Conservation (phyloP, 2,888 invertebrate species). For the Aphodius granarius region DNA sequence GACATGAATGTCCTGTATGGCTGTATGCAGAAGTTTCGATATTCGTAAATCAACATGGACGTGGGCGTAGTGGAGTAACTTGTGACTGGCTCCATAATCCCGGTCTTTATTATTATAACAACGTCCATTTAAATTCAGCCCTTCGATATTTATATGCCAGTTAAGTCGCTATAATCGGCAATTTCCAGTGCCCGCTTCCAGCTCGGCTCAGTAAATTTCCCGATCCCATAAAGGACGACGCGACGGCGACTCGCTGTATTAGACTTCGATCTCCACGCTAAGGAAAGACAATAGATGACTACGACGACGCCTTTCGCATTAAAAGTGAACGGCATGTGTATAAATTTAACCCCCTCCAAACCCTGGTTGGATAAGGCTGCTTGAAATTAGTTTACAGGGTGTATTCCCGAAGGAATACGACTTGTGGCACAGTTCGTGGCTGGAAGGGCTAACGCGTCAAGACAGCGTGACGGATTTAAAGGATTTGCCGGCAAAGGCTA, state of each 20-base stretch:
- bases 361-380: neutral
- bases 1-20: too few relatives aligned
- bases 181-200: constrained; percentile 46
- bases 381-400: neutral
- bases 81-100: neutral
- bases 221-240: neutral
- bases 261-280: neutral
- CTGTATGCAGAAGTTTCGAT: neutral
- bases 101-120: neutral
- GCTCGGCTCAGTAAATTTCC: neutral
- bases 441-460: constrained; percentile 23
- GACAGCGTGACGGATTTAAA: constrained; percentile 39
- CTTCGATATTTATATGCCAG: constrained; percentile 46
- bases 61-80: neutral
- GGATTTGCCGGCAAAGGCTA: constrained; percentile 38
- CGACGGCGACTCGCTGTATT: neutral
- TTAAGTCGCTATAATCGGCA: constrained; percentile 50
- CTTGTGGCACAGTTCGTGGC: neutral
- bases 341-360: neutral
- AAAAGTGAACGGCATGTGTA: neutral
- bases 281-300: neutral
- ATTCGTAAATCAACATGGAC: neutral
- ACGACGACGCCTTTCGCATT: too few relatives aligned
- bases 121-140: neutral
- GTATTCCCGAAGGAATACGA: constrained; percentile 16